Evolutionary conservation across 1,140 invertebrate species (phyloP).

Genomic region (Pygmarrhopalites habei): DNA sequence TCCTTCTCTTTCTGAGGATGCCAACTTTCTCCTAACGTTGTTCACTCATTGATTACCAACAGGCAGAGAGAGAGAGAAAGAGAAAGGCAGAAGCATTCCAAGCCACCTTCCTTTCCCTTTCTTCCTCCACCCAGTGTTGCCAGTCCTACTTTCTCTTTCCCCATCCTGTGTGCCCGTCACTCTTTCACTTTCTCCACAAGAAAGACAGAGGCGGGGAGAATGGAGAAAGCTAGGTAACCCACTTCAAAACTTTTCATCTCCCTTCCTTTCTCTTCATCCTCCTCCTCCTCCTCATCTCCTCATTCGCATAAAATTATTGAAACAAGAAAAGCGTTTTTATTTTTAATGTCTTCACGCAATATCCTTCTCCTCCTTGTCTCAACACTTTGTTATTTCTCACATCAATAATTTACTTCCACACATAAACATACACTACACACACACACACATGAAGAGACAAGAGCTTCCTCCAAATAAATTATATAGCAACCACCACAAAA

Average conservation of each 20-base stretch:
- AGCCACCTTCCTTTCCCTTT: too few species aligned
- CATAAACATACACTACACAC: neutral
- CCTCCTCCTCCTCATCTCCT: neutral
- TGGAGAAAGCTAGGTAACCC: too few species aligned
- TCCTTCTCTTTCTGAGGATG: conserved; percentile 14
- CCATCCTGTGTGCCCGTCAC: neutral
- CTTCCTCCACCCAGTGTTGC: neutral
- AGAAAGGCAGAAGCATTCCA: too few species aligned
- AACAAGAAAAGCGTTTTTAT: too few species aligned
- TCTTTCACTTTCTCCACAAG: neutral
- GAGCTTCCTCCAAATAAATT: neutral
- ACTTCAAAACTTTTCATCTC: too few species aligned
- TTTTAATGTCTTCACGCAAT: neutral
- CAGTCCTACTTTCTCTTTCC: neutral
- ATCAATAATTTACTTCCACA: neutral
- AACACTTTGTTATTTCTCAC: neutral
- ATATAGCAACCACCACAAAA: too few species aligned
- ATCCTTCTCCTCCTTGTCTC: neutral
- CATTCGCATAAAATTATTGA: too few species aligned
- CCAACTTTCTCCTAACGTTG: conserved; percentile 13
- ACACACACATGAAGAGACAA: neutral
- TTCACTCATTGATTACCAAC: conserved; percentile 24
- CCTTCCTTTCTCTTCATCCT: neutral
- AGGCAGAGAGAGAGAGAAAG: neutral
- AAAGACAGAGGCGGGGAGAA: too few species aligned